Percentiles rank a stretch among this genome's conserved stretches.
Conservation (phyloP, 2,888 invertebrate species). For the Sesamia inferens region DNA sequence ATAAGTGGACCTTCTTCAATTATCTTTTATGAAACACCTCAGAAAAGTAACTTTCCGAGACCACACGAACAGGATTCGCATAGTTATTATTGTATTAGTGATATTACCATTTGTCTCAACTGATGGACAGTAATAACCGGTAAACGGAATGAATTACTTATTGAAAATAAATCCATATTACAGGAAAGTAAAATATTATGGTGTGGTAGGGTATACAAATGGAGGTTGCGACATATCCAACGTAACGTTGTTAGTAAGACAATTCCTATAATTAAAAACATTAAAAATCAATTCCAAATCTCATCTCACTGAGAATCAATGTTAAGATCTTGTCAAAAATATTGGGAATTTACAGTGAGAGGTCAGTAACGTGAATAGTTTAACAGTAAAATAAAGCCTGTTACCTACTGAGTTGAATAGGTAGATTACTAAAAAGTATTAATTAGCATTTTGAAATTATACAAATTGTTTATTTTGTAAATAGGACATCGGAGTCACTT, state of each 20-base stretch:
- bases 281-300: no score
- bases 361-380: background rate
- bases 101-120: slow-evolving; percentile 14
- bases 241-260: no score
- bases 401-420: background rate
- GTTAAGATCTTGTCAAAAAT: no score
- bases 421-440: background rate
- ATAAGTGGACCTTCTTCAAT: slow-evolving; percentile 6
- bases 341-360: no score
- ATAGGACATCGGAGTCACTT: background rate
- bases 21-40: background rate
- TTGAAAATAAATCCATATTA: background rate
- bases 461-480: background rate
- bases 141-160: slow-evolving; percentile 39
- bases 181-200: slow-evolving; percentile 24
- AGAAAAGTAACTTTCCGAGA: slow-evolving; percentile 36
- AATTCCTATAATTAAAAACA: no score
- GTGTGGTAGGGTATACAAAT: background rate
- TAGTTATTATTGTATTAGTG: slow-evolving; percentile 22
- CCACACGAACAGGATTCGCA: slow-evolving; percentile 11
- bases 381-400: no score
- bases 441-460: background rate
- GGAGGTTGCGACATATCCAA: background rate
- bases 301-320: no score
- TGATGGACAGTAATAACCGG: slow-evolving; percentile 9